Conservation (phyloP, 2,113 vertebrate genomes). For the Catagonus wagneri region DNA sequence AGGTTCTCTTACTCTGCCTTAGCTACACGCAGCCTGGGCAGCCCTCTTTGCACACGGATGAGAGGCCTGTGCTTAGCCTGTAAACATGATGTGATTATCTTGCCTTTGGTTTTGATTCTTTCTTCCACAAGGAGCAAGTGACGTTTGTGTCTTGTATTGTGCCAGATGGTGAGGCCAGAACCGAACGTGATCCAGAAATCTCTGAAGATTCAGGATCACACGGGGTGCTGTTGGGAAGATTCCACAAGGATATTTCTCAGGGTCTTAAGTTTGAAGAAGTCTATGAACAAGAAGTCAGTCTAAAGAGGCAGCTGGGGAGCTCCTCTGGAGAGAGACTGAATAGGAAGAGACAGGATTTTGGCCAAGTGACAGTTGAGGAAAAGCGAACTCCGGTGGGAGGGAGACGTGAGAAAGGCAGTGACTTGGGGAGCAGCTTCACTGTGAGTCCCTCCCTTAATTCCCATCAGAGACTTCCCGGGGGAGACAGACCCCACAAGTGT, state of each 20-base stretch:
- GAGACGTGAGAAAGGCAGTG: conserved; percentile 64
- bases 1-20: background rate
- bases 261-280: conserved; percentile 74
- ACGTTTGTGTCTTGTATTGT: conserved; percentile 72
- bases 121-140: conserved; percentile 28
- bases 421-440: conserved; percentile 65
- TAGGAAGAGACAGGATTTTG: conserved; percentile 59
- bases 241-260: conserved; percentile 78
- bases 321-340: conserved; percentile 64
- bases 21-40: background rate
- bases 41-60: background rate
- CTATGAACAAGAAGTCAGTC: conserved; percentile 70
- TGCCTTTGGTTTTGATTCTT: conserved; percentile 26
- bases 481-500: conserved; percentile 83
- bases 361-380: conserved; percentile 53
- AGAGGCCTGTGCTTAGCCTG: background rate
- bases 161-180: conserved; percentile 80
- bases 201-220: conserved; percentile 71
- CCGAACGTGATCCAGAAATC: conserved; percentile 61
- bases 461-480: conserved; percentile 75
- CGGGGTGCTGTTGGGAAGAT: conserved; percentile 57
- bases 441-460: conserved; percentile 66
- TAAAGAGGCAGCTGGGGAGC: conserved; percentile 67
- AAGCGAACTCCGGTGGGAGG: conserved; percentile 23
- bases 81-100: background rate